A percentile compares a stretch with the other conserved stretches of the same genome.
phyloP scores from a whole-genome alignment of 2,888 invertebrate genomes.

The Agrochola lychnidis region DNA sequence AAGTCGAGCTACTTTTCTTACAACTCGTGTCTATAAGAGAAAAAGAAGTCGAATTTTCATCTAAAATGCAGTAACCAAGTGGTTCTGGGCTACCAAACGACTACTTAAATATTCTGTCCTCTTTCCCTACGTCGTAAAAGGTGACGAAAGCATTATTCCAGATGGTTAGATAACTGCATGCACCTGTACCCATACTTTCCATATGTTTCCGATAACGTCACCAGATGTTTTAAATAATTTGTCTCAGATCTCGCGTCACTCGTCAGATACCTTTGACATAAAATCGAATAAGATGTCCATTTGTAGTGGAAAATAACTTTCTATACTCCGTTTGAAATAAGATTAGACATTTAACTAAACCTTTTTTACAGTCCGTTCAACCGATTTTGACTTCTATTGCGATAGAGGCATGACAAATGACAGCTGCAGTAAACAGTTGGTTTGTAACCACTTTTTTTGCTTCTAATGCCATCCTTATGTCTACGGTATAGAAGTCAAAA shows the following conservation, averaged over 20 bases:
- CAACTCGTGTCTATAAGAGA: no score
- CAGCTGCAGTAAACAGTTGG: no score
- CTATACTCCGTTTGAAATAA: no score
- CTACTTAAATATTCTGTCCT: constrained; percentile 2
- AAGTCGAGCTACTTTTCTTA: neutral
- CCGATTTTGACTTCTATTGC: no score
- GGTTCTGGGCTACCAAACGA: no score
- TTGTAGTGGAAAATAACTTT: neutral
- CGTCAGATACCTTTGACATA: neutral
- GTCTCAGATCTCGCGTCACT: neutral
- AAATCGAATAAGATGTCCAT: neutral
- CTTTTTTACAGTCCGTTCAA: no score
- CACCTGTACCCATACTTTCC: constrained; percentile 17
- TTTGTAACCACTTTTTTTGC: no score
- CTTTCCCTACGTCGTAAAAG: neutral
- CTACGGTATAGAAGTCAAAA: no score
- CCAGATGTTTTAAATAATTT: constrained; percentile 14
- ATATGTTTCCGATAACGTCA: constrained; percentile 2
- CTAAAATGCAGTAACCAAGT: neutral
- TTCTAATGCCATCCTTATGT: no score
- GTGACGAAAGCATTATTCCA: constrained; percentile 31
- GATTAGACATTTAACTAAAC: no score
- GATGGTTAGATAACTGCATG: constrained; percentile 18
- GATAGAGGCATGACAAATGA: no score
- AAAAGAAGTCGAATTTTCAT: neutral